Conservation (phyloP, 2,888 invertebrate genomes). For the Venusia cambrica region DNA sequence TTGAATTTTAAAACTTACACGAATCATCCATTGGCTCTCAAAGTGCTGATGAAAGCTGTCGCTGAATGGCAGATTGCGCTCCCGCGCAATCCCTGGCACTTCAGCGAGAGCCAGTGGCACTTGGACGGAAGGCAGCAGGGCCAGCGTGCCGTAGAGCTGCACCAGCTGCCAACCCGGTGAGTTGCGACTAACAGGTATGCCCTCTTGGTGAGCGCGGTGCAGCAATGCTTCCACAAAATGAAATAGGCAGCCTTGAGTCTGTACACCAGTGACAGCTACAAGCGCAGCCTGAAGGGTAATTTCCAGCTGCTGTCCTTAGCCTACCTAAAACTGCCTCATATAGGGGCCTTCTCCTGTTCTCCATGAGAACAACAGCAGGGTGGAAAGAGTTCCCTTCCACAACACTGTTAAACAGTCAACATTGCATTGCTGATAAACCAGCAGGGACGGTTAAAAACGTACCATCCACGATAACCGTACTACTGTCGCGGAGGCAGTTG, state of each 20-base stretch:
- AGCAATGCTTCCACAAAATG: not conserved
- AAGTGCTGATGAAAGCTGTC: no score
- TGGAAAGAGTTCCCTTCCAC: not conserved
- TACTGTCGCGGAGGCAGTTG: no score
- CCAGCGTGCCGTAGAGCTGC: no score
- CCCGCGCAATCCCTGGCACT: no score
- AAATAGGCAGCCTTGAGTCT: not conserved
- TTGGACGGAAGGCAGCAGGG: no score
- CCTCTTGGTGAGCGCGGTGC: not conserved
- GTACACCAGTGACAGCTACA: not conserved
- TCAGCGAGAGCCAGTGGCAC: no score
- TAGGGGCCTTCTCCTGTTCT: constrained; percentile 1
- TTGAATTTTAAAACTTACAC: no score
- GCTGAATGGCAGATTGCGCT: no score
- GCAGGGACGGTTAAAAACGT: constrained; percentile 16
- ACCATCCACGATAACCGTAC: constrained; percentile 12
- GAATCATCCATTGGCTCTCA: no score
- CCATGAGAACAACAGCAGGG: not conserved
- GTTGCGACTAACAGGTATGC: constrained; percentile 1
- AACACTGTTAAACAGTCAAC: not conserved
- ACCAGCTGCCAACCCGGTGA: constrained; percentile 17
- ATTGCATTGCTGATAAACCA: constrained; percentile 6
- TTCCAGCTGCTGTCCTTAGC: constrained; percentile 1
- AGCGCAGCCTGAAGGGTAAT: constrained; percentile 2
- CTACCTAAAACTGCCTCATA: not conserved